Conservation (phyloP, 2,888 invertebrate species). For the Helobdella robusta region DNA sequence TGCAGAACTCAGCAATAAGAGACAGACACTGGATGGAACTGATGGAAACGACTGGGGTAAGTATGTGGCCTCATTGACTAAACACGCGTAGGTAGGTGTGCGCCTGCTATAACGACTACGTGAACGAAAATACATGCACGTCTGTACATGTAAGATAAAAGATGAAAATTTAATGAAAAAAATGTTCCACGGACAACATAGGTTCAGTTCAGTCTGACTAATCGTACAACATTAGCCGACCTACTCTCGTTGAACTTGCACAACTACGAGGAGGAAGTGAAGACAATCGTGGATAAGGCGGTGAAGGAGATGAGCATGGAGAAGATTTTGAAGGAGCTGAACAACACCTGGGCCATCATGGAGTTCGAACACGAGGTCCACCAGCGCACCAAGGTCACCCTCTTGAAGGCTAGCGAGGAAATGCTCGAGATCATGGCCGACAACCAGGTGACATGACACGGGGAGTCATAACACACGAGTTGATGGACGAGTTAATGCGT, state of each 20-base stretch:
- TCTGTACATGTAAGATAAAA: too few relatives aligned
- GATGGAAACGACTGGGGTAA: conserved; percentile 80
- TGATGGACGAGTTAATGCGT: too few relatives aligned
- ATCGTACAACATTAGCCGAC: conserved; percentile 81
- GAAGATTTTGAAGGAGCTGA: conserved; percentile 77
- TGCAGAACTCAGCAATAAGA: conserved; percentile 89
- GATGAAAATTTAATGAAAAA: not conserved
- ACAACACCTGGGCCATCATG: conserved; percentile 83
- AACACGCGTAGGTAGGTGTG: too few relatives aligned
- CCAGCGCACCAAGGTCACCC: conserved; percentile 70
- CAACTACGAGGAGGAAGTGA: conserved; percentile 89
- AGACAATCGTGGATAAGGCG: conserved; percentile 92
- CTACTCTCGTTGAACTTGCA: conserved; percentile 81
- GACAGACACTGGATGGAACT: conserved; percentile 94
- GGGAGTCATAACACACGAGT: too few relatives aligned
- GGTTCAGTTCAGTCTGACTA: conserved; percentile 88
- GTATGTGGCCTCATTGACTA: conserved; percentile 11
- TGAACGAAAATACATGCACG: too few relatives aligned
- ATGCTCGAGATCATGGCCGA: conserved; percentile 92
- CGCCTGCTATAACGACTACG: too few relatives aligned
- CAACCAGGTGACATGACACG: conserved; percentile 69
- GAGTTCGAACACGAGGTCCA: conserved; percentile 77
- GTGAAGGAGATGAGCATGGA: conserved; percentile 99
- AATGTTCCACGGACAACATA: conserved; percentile 45
- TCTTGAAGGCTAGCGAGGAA: conserved; percentile 83